phyloP scores from a whole-genome alignment of 2,113 vertebrate species.

The Amblyopsis rosae region DNA sequence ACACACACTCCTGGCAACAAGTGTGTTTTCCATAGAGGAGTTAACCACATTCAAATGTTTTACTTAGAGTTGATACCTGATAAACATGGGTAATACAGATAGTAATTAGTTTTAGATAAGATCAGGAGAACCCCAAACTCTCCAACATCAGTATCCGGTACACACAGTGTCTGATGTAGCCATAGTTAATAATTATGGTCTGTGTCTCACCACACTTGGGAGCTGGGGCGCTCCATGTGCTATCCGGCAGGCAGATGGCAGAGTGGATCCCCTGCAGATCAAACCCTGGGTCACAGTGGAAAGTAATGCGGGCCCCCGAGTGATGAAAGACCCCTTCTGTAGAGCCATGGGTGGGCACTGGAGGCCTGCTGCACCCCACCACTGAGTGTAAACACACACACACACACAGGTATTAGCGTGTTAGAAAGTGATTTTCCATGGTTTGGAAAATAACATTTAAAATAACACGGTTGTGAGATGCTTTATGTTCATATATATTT shows the following conservation, averaged over 20 bases:
- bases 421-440: no score
- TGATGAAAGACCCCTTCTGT: conserved; percentile 83
- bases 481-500: no score
- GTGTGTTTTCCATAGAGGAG: conserved; percentile 9
- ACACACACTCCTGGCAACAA: neutral
- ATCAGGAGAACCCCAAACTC: neutral
- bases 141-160: neutral
- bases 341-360: conserved; percentile 80
- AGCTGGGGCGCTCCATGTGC: conserved; percentile 82
- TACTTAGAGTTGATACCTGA: neutral
- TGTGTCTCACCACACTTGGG: conserved; percentile 84
- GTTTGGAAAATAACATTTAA: no score
- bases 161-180: neutral
- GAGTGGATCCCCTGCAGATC: conserved; percentile 76
- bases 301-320: conserved; percentile 82
- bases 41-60: conserved; percentile 15
- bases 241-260: conserved; percentile 82
- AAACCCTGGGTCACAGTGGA: conserved; percentile 83
- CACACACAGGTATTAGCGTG: neutral
- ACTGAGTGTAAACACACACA: conserved; percentile 74
- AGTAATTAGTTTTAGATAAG: no score
- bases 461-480: no score
- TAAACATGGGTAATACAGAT: no score
- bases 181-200: conserved; percentile 1
- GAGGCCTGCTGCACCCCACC: conserved; percentile 86